Conservation (phyloP, 2,888 invertebrate species). For the Eubasilissa splendida region DNA sequence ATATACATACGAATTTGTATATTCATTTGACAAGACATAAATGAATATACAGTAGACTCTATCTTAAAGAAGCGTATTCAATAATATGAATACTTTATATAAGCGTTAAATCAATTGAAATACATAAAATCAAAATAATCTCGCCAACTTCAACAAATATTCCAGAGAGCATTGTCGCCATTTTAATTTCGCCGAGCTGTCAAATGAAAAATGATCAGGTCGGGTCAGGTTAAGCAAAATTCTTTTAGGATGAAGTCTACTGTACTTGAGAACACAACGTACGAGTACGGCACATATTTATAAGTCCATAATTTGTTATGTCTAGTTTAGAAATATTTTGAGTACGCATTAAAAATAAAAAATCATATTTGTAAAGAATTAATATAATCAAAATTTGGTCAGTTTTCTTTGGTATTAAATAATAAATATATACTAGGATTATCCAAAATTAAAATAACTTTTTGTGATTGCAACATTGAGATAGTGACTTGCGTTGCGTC, state of each 20-base stretch:
- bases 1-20: constrained; percentile 1
- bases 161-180: too few species aligned
- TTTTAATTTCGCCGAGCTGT: too few species aligned
- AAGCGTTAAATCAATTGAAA: too few species aligned
- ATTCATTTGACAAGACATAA: constrained; percentile 16
- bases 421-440: too few species aligned
- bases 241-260: too few species aligned
- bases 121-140: too few species aligned
- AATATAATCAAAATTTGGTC: not conserved
- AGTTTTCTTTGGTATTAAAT: constrained; percentile 5
- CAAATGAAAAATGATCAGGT: too few species aligned
- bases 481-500: too few species aligned
- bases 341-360: not conserved
- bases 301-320: not conserved
- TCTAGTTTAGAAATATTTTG: constrained; percentile 24
- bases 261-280: constrained; percentile 34
- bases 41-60: constrained; percentile 3
- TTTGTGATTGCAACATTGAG: too few species aligned
- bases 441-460: too few species aligned
- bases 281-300: constrained; percentile 42
- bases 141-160: too few species aligned
- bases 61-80: constrained; percentile 8
- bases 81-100: not conserved
- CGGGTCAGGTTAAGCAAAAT: too few species aligned
- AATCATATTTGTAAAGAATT: not conserved